phyloP scores from a whole-genome alignment of 1,140 invertebrate genomes.

The Lethocerus indicus region DNA sequence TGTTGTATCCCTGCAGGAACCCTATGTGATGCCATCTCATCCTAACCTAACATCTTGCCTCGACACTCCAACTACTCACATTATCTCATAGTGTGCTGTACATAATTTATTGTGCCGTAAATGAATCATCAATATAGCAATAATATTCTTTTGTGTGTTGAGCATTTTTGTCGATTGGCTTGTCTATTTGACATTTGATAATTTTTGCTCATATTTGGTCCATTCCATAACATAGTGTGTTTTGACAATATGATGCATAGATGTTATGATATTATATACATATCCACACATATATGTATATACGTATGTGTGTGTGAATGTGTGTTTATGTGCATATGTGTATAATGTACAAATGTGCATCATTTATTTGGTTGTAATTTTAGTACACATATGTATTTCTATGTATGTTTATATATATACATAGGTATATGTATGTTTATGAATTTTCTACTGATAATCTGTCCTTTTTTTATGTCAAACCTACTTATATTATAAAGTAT shows the following conservation, averaged over 20 bases:
- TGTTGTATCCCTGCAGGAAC: conserved; percentile 11
- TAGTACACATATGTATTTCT: too few species aligned
- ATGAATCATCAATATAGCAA: conserved; percentile 1
- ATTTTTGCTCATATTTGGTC: conserved; percentile 2
- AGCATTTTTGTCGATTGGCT: neutral
- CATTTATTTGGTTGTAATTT: too few species aligned
- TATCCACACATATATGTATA: too few species aligned
- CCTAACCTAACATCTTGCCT: conserved; percentile 1
- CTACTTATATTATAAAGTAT: neutral
- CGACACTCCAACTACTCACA: conserved; percentile 2
- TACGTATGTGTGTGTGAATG: conserved; percentile 3
- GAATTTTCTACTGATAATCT: neutral
- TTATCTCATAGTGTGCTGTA: conserved; percentile 3
- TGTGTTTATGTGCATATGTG: conserved; percentile 1
- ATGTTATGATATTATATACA: conserved; percentile 1
- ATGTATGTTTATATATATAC: neutral
- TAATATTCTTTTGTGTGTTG: conserved; percentile 3
- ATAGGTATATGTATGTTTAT: conserved; percentile 1
- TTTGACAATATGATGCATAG: conserved; percentile 4
- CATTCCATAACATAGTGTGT: conserved; percentile 3
- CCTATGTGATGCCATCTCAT: conserved; percentile 11
- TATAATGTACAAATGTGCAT: too few species aligned
- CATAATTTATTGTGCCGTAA: neutral
- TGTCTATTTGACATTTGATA: neutral
- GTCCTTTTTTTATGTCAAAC: conserved; percentile 4